These are phyloP conservation scores for Acanthosepion lycidas DNA, from an alignment of 2,888 invertebrate genomes.

Conservation along the genomic window DNA sequence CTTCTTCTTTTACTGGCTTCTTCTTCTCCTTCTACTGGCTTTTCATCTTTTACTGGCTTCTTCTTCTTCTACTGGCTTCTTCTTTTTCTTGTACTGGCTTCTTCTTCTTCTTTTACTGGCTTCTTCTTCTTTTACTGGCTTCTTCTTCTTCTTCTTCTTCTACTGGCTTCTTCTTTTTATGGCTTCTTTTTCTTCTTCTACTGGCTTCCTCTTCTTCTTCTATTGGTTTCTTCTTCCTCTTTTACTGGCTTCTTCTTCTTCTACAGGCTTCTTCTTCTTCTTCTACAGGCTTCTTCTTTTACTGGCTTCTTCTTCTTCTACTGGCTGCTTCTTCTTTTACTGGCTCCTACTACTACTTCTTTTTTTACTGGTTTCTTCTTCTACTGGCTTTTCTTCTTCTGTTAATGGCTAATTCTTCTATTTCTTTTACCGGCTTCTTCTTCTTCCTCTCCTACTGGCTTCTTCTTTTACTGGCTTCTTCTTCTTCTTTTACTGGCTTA, in stretches of 20 bases:
- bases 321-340: no score
- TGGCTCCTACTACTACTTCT: no score
- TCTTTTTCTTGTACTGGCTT: background rate
- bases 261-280: background rate
- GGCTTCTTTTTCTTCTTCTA: background rate
- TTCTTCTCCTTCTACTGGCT: background rate
- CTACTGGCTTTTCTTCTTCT: no score
- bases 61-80: no score
- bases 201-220: no score
- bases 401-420: no score
- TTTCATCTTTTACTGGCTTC: background rate
- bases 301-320: background rate
- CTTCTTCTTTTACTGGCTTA: background rate
- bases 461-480: background rate
- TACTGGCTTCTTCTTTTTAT: no score
- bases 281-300: background rate
- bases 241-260: no score
- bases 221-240: no score
- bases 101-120: no score
- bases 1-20: background rate
- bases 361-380: no score
- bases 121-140: background rate
- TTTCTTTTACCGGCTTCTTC: background rate
- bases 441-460: background rate
- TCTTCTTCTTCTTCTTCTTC: background rate